Base-by-base conservation (phyloP, 2,888 invertebrate species). In the Leuctra nigra region DNA sequence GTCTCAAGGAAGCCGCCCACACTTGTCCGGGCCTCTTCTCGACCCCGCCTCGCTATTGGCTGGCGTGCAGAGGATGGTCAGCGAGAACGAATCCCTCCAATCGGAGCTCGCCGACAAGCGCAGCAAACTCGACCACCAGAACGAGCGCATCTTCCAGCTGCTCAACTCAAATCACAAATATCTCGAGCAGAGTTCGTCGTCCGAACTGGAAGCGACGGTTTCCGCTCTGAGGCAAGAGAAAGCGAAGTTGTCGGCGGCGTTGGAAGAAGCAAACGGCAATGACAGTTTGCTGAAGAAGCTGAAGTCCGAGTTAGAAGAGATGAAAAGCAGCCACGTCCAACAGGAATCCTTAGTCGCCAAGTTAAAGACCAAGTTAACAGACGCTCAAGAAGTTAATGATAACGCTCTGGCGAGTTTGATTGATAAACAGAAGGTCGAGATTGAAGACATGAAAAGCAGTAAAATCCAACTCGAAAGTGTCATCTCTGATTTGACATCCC, bases 141-240 rank as follows among this genome's bases (percentile, higher is more conserved):
- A 60, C 44, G 60, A 60, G 22, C 54, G 54, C 20, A 46, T 61
- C 39, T 61, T 55, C 18, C 44, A 56, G n/a, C 16, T 61, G 23
- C 48, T 61, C 14, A 55, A 61, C 24, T 38, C 58, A 4, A 60
- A 58, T 29, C 60, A 60, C 18, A 58, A 58, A 58, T 60, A 41
- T 35, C 38, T 57, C 9, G 57, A 57, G 20, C 54, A 57, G 48
- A 54, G 38, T 25, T 47, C 18, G 25, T 47, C 41, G 13, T 24
- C 41, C 13, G 13, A 33, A 9, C 47, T 50, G n/a, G 55, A 55
- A 24, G 22, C 55, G 9, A 13, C 46, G n/a, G 16, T 56, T 4
- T n/a, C 48, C 4, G 35, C 14, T 1, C 35, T 56, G 13, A 53
- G 47, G 20, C 53, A 36, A 16, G 59, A 59, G 33, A 59, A 56